These are phyloP conservation scores for Taxidea taxus DNA, from an alignment of 2,113 vertebrate species.

Conservation along the genomic window DNA sequence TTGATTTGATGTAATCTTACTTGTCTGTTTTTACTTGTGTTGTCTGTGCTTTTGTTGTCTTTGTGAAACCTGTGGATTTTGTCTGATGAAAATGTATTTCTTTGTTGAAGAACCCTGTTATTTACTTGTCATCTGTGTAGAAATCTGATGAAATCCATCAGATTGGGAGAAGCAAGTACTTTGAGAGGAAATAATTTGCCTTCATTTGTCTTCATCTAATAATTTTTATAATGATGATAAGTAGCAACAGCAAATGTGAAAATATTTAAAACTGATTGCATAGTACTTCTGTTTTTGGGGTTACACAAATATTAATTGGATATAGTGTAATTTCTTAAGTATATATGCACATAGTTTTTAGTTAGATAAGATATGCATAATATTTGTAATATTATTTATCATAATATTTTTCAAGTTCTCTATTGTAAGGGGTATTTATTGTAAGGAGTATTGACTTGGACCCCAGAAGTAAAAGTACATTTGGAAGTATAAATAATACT, in stretches of 20 bases:
- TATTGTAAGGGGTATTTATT: background rate
- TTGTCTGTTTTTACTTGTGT: background rate
- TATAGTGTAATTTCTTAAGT: background rate
- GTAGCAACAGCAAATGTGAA: background rate
- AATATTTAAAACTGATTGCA: background rate
- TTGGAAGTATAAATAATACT: constrained; percentile 23
- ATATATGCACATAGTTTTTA: background rate
- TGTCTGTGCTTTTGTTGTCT: background rate
- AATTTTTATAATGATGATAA: background rate
- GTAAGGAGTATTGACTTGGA: background rate
- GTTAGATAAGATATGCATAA: background rate
- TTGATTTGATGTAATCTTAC: background rate
- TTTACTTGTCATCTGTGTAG: background rate
- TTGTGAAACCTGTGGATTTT: background rate
- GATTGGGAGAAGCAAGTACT: background rate
- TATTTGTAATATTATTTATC: constrained; percentile 1
- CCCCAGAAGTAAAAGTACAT: background rate
- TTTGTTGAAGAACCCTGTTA: background rate
- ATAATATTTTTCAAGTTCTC: constrained; percentile 26
- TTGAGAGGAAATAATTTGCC: background rate
- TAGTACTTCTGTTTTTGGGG: background rate
- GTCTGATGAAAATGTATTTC: background rate
- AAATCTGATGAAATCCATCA: background rate
- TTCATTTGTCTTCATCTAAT: background rate
- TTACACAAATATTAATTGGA: background rate